Evolutionary conservation across 2,888 invertebrate genomes (phyloP).

Genomic region (Cosmia pyralina): DNA sequence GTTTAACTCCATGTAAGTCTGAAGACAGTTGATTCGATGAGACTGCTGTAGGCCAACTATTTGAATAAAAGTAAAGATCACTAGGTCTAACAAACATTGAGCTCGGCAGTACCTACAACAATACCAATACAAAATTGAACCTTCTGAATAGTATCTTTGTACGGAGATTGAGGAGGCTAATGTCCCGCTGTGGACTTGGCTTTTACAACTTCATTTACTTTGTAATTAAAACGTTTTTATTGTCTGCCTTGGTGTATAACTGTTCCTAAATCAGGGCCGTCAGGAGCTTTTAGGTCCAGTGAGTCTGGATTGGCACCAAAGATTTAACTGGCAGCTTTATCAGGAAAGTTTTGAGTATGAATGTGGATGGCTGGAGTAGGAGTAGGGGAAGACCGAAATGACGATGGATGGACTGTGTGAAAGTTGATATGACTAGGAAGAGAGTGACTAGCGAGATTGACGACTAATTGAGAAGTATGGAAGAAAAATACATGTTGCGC

Average conservation of each 20-base stretch:
- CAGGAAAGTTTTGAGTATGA: background rate
- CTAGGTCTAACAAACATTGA: background rate
- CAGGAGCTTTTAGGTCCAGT: background rate
- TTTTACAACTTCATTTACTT: conserved; percentile 23
- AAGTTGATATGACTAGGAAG: background rate
- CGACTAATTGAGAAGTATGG: background rate
- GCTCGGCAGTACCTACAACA: background rate
- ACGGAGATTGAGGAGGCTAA: background rate
- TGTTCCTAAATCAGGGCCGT: background rate
- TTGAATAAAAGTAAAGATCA: background rate
- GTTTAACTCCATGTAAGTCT: background rate
- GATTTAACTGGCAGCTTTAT: background rate
- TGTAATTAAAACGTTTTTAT: conserved; percentile 28
- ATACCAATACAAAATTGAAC: background rate
- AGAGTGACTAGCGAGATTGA: background rate
- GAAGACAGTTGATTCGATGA: background rate
- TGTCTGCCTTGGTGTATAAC: background rate
- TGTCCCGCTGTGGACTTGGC: background rate
- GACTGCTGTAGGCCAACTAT: background rate
- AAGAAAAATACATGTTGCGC: background rate
- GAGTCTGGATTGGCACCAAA: background rate
- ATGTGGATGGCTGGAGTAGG: background rate
- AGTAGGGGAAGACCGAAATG: background rate
- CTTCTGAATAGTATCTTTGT: background rate
- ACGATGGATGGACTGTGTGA: background rate